These are phyloP conservation scores for Cyphomyrus plagiostoma DNA, from an alignment of 2,113 vertebrate species.

Conservation along the genomic window DNA sequence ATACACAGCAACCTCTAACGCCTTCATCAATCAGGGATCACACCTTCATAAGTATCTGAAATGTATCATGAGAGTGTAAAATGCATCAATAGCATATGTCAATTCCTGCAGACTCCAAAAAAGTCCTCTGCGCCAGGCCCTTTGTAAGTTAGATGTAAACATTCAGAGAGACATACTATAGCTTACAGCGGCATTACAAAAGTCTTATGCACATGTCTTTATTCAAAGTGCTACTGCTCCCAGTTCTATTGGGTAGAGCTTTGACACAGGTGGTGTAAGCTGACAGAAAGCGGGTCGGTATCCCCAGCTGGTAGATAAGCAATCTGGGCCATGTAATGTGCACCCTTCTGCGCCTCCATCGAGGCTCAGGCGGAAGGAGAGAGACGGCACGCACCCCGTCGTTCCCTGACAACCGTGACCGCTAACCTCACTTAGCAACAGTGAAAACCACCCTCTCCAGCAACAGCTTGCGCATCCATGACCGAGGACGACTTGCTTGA, in stretches of 20 bases:
- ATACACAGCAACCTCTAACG: background rate
- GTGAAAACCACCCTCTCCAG: background rate
- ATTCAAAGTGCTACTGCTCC: background rate
- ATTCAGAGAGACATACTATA: background rate
- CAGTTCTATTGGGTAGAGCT: background rate
- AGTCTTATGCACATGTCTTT: background rate
- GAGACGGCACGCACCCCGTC: background rate
- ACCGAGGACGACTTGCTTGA: background rate
- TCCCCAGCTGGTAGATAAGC: background rate
- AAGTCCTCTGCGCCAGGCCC: background rate
- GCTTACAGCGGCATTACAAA: background rate
- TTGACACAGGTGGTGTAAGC: background rate
- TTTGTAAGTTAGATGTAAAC: background rate
- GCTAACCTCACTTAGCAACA: constrained; percentile 2
- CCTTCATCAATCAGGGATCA: background rate
- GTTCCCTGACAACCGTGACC: constrained; percentile 3
- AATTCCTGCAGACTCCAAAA: background rate
- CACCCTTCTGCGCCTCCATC: background rate
- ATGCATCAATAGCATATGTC: background rate
- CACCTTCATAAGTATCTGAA: background rate
- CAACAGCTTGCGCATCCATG: background rate
- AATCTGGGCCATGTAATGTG: background rate
- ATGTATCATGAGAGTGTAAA: background rate
- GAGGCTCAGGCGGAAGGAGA: background rate
- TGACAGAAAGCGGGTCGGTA: constrained; percentile 4